Evolutionary conservation across 2,797 vertebrate genomes (phyloP).

Genomic region (Malacoctenus gilli): DNA sequence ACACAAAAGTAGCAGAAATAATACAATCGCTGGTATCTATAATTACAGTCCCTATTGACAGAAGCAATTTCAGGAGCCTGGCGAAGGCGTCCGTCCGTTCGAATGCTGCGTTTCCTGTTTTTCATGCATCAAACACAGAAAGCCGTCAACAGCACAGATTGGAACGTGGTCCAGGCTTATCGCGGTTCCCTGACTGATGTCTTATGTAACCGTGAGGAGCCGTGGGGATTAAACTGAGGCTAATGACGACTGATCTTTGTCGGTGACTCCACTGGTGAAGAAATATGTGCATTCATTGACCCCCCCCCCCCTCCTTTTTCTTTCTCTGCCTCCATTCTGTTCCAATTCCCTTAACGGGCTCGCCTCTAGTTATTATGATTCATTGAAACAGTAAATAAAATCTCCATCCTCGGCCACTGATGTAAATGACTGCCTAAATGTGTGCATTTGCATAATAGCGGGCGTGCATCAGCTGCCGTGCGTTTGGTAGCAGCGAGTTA

Average conservation of each 20-base stretch:
- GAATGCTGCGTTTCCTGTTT: no score
- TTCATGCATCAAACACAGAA: no score
- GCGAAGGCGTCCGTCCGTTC: no score
- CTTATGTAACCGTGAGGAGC: constrained; percentile 31
- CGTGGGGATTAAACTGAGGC: constrained; percentile 39
- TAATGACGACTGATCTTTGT: constrained; percentile 60
- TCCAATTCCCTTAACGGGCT: constrained; percentile 39
- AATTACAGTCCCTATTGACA: no score
- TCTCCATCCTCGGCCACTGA: constrained; percentile 41
- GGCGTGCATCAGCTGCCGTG: constrained; percentile 56
- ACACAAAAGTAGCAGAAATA: no score
- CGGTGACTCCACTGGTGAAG: constrained; percentile 23
- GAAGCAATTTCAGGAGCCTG: no score
- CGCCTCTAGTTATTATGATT: constrained; percentile 59
- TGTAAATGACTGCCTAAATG: constrained; percentile 61
- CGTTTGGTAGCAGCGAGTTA: constrained; percentile 51
- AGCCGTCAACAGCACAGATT: not conserved
- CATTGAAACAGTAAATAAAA: constrained; percentile 72
- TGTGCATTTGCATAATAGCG: constrained; percentile 63
- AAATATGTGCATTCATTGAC: constrained; percentile 61
- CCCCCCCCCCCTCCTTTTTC: constrained; percentile 14
- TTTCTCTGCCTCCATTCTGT: constrained; percentile 35
- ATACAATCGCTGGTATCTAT: no score
- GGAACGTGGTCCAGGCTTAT: constrained; percentile 9
- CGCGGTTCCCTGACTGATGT: constrained; percentile 23